Conservation (phyloP, 2,113 vertebrate genomes). For the Pollimyrus isidori region DNA sequence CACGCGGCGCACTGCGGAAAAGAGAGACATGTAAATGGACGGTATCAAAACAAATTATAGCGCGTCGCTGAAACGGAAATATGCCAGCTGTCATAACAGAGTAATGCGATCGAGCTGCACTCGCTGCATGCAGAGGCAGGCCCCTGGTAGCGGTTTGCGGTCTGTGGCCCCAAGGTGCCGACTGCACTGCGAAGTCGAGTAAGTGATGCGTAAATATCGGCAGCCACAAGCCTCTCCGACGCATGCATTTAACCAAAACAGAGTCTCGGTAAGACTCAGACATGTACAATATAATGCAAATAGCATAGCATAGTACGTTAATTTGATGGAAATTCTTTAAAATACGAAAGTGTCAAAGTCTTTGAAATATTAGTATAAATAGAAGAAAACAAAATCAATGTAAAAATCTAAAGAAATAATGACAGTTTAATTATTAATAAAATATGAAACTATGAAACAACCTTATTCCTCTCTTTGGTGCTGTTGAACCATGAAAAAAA, state of each 20-base stretch:
- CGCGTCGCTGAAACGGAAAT: not conserved
- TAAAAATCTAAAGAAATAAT: not conserved
- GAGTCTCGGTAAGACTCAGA: not conserved
- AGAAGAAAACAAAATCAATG: not conserved
- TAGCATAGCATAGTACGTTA: not conserved
- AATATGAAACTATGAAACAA: not conserved
- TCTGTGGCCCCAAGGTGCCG: not conserved
- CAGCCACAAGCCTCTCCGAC: not conserved
- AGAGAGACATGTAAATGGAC: not conserved
- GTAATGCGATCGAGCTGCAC: not conserved
- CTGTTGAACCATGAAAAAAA: not conserved
- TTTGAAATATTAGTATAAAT: not conserved
- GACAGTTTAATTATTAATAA: not conserved
- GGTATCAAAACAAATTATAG: not conserved
- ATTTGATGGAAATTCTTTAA: not conserved
- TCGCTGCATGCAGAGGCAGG: not conserved
- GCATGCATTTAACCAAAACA: not conserved
- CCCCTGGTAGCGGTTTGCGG: not conserved
- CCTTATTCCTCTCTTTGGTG: not conserved
- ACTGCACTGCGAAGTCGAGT: not conserved
- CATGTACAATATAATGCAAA: not conserved
- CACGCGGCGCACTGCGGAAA: not conserved
- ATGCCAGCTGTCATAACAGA: constrained; percentile 11
- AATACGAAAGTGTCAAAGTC: not conserved
- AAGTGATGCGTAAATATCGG: not conserved